Base-by-base conservation (phyloP, 2,797 vertebrate species). In the Betta splendens region DNA sequence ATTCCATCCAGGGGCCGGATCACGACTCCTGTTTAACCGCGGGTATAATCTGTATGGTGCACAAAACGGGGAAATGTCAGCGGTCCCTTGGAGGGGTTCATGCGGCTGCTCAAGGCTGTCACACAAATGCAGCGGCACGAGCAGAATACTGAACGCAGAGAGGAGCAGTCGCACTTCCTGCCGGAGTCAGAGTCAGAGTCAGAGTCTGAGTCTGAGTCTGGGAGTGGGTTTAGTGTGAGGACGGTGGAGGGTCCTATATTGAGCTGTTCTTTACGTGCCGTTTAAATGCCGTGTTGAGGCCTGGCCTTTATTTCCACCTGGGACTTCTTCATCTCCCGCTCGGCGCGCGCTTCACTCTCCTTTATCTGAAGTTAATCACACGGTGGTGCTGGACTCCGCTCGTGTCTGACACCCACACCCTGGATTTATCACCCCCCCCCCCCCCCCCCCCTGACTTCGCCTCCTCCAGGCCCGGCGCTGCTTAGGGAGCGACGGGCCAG, bases 31-130 rank as follows among this genome's bases (percentile, higher is more conserved):
- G 65, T 72, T 83, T 56, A 80, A 85, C 57, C 28, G 56, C 65
- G 78, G 64, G 74, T 64, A 40, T 79, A 78, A 86, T 79, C 66
- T 73, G 64, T 80, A 43, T 40, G 47, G 65, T 3, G 52, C 61
- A 58, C 69, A 79, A 72, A 69, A 71, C 45, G 2, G 35, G 69
- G 75, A 89, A 87, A 89, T 86, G 81, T 85, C 86, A 87, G 70
- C 59, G 32, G 55, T 49, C 59, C 79, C 81, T 78, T 10, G 2
- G 55, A 88, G 83, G 68, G 29, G 63, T 83, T 81, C 72, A 28
- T 72, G 49, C 53, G 45, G 68, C 81, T 52, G 75, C 84, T 71
- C 49, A 63, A 64, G 75, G 72, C 58, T 65, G 28, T 3, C 15
- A 25, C 50, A 51, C 54, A 59, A 23, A 31, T 13, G 58, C 46